These are phyloP conservation scores for Paracyclopina nana DNA, from an alignment of 1,140 invertebrate genomes.

Conservation along the genomic window DNA sequence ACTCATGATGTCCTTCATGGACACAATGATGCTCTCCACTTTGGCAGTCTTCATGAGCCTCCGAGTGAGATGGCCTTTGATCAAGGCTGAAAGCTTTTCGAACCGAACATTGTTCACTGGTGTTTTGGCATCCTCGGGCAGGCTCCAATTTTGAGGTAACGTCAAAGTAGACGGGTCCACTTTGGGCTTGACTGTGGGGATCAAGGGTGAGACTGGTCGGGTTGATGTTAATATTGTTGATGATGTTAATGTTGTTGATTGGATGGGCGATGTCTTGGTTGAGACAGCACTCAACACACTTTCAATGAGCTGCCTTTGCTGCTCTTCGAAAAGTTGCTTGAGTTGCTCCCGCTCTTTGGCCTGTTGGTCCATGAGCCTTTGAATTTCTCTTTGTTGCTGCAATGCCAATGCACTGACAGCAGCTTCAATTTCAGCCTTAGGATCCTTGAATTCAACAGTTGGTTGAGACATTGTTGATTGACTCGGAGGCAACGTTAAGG, in stretches of 20 bases:
- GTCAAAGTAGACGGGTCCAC: not conserved
- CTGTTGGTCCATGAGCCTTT: not conserved
- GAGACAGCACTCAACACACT: not conserved
- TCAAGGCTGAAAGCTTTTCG: not conserved
- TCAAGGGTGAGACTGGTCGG: not conserved
- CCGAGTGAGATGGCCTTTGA: constrained; percentile 2
- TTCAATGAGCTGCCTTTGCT: not conserved
- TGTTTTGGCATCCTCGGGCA: not conserved
- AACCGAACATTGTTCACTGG: not conserved
- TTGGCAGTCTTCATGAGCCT: not conserved
- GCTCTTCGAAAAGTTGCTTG: not conserved
- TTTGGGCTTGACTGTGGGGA: not conserved
- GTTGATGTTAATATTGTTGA: not conserved
- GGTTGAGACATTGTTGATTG: not conserved
- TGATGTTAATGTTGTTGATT: not conserved
- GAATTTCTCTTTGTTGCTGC: not conserved
- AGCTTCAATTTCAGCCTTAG: not conserved
- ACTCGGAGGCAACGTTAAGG: not conserved
- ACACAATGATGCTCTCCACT: not conserved
- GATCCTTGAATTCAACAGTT: not conserved
- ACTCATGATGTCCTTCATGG: not conserved
- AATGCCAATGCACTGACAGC: not conserved
- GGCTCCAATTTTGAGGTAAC: not conserved
- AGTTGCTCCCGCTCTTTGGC: not conserved
- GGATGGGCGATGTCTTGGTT: not conserved